These are phyloP conservation scores for Acanthosepion esculentum DNA, from an alignment of 2,888 invertebrate species.

Conservation along the genomic window DNA sequence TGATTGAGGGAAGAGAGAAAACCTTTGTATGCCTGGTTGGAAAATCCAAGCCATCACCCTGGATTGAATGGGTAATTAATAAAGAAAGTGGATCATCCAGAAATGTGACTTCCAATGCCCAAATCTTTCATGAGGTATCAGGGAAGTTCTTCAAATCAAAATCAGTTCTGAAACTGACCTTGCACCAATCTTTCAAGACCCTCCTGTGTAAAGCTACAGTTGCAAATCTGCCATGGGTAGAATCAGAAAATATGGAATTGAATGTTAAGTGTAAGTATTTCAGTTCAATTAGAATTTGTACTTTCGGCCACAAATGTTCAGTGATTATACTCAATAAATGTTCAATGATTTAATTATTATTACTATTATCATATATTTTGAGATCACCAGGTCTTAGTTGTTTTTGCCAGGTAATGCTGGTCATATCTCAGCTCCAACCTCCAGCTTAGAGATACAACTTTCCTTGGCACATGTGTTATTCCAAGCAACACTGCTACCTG, in stretches of 20 bases:
- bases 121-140: not conserved
- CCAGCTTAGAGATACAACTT: too few relatives aligned
- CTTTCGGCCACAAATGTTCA: too few relatives aligned
- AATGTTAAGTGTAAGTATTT: not conserved
- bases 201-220: not conserved
- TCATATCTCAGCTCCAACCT: too few relatives aligned
- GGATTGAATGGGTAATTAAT: not conserved
- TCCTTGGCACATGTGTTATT: too few relatives aligned
- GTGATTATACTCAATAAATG: too few relatives aligned
- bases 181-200: not conserved
- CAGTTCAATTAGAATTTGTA: not conserved
- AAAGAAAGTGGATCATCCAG: not conserved
- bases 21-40: not conserved
- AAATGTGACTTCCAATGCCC: not conserved
- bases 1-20: not conserved
- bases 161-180: not conserved
- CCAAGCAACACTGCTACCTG: too few relatives aligned
- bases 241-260: not conserved
- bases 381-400: too few relatives aligned
- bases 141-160: not conserved
- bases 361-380: too few relatives aligned
- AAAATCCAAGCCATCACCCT: not conserved
- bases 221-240: not conserved
- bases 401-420: too few relatives aligned
- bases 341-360: too few relatives aligned